Base-by-base conservation (phyloP, 2,888 invertebrate genomes). In the Athalia circularis region DNA sequence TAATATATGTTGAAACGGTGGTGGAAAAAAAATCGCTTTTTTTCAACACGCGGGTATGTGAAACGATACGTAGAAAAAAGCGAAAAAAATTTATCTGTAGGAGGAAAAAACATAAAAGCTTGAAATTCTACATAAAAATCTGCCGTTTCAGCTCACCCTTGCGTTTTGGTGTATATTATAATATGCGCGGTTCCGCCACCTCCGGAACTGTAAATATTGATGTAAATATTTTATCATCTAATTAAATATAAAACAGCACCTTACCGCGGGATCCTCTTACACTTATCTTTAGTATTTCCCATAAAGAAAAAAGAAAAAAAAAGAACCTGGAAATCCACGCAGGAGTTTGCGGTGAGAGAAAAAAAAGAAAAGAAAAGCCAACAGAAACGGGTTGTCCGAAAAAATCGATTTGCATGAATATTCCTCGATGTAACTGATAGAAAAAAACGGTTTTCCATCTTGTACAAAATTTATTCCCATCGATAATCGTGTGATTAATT, bases 191-290 rank as follows among this genome's bases (percentile, higher is more conserved):
- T 52, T 7, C 52, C 11, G 52, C 52, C 11, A 1, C 11, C 52
- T 52, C 13, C 47, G 4, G 5, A 47, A 65, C 47, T 52, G 68
- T 68, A 68, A 68, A 68, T 68, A 68, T 68, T 68, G 68, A 68
- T 68, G 52, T 68, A 68, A 68, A 68, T 68, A 29, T 68, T 68
- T 68, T 68, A 68, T 68, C 54, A 68, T 68, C 68, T 68, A 68
- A 68, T 68, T 68, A 68, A 68, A 68, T 52, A 68, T 68, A 54
- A 43, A 68, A 52, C 54, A 11, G 52, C 29, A 68, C 43, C 52
- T 68, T 48, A 52, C 50, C n/a, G 68, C 29, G 8, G 61, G 15
- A 15, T 43, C 8, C 15, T 13, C 6, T 47, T n/a, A 52, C 68
- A 52, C 68, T 54, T 52, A 68, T 68, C 54, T 29, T 68, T 29